phyloP scores from a whole-genome alignment of 2,113 vertebrate species.

The Eubucco bourcierii region DNA sequence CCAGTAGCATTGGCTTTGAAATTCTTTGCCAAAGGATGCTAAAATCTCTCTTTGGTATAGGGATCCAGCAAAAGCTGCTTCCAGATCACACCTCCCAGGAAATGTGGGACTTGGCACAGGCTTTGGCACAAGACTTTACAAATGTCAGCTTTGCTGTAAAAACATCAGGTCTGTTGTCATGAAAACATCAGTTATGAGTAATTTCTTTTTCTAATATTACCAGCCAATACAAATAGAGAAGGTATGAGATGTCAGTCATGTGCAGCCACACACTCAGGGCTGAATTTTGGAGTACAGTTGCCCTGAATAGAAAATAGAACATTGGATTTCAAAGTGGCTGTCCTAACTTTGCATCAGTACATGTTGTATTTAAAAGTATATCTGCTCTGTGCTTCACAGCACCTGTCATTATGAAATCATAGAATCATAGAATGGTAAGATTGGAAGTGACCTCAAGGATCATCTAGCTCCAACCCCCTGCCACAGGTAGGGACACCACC shows the following conservation, averaged over 20 bases:
- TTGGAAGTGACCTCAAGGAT: no score
- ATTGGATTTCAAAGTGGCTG: neutral
- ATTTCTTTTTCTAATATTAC: constrained; percentile 53
- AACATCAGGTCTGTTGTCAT: constrained; percentile 1
- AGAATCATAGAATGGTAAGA: no score
- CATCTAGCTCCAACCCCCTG: no score
- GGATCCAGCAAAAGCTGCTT: neutral
- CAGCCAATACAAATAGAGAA: constrained; percentile 23
- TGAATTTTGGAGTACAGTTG: neutral
- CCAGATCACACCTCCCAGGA: constrained; percentile 21
- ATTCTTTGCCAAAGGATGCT: neutral
- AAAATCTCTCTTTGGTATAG: neutral
- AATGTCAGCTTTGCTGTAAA: constrained; percentile 31
- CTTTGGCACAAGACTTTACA: constrained; percentile 15
- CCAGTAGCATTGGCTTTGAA: neutral
- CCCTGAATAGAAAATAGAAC: neutral
- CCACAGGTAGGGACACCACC: no score
- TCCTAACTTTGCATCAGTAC: neutral
- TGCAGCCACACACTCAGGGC: neutral
- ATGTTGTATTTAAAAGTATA: neutral
- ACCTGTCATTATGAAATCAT: neutral
- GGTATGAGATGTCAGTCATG: constrained; percentile 7
- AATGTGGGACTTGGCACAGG: constrained; percentile 3
- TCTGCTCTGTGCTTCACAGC: neutral
- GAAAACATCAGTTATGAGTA: constrained; percentile 45